Evolutionary conservation across 2,113 vertebrate genomes (phyloP).

Genomic region (Sinocyclocheilus anshuiensis): DNA sequence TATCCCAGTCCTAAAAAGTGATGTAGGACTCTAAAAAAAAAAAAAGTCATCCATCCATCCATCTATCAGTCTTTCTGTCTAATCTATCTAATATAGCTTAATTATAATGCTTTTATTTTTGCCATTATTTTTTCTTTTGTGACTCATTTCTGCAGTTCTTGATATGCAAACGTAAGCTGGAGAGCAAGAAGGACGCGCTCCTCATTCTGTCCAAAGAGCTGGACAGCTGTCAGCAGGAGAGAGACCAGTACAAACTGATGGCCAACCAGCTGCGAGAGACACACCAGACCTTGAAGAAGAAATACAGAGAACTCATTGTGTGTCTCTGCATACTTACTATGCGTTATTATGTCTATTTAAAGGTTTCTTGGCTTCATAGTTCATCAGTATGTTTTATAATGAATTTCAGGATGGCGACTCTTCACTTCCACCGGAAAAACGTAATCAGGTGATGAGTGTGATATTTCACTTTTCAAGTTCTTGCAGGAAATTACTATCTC

Average conservation of each 20-base stretch:
- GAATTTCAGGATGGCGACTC: slow-evolving; percentile 90
- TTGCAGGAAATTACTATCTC: background rate
- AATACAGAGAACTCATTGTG: slow-evolving; percentile 92
- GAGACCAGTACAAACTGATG: slow-evolving; percentile 97
- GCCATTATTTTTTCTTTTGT: background rate
- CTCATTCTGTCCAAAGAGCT: slow-evolving; percentile 96
- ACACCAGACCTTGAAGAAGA: slow-evolving; percentile 95
- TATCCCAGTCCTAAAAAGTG: too few species aligned
- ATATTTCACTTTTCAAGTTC: background rate
- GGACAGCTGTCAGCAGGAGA: slow-evolving; percentile 93
- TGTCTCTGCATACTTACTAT: slow-evolving; percentile 53
- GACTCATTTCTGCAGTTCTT: slow-evolving; percentile 54
- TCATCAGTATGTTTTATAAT: background rate
- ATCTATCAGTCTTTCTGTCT: too few species aligned
- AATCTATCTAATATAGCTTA: too few species aligned
- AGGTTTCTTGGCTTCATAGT: background rate
- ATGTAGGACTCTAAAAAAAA: too few species aligned
- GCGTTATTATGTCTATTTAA: background rate
- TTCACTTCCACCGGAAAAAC: slow-evolving; percentile 92
- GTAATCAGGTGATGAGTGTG: slow-evolving; percentile 80
- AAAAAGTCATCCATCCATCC: too few species aligned
- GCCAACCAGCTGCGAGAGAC: slow-evolving; percentile 93
- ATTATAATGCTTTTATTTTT: too few species aligned
- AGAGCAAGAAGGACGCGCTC: slow-evolving; percentile 95
- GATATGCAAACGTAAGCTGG: slow-evolving; percentile 91